These are phyloP conservation scores for Druceiella hillmani DNA, from an alignment of 2,888 invertebrate genomes.

Conservation along the genomic window DNA sequence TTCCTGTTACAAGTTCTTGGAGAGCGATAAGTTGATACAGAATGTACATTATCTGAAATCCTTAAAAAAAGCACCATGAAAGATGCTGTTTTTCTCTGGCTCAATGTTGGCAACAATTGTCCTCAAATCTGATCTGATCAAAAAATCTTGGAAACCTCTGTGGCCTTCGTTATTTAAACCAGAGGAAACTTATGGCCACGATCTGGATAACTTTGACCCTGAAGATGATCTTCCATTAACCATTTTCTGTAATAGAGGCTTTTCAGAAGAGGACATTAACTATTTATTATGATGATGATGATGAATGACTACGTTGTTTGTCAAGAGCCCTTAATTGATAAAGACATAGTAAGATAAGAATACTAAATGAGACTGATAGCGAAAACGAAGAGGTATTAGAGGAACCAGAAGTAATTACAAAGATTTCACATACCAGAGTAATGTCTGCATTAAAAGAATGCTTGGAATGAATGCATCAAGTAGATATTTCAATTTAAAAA, in stretches of 20 bases:
- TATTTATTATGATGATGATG: conserved; percentile 12
- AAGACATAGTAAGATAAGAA: too few species aligned
- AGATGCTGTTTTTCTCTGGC: conserved; percentile 16
- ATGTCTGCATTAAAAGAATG: conserved; percentile 14
- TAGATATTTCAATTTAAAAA: conserved; percentile 14
- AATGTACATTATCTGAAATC: conserved; percentile 5
- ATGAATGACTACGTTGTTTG: conserved; percentile 10
- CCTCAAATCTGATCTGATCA: conserved; percentile 8
- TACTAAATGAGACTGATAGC: too few species aligned
- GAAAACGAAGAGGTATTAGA: too few species aligned
- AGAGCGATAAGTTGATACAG: not conserved
- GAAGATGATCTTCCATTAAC: conserved; percentile 12
- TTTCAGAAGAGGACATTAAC: conserved; percentile 15
- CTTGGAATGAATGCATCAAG: conserved; percentile 13
- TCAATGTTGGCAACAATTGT: conserved; percentile 13
- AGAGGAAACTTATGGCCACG: too few species aligned
- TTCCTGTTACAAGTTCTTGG: conserved; percentile 9
- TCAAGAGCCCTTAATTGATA: not conserved
- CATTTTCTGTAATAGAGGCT: conserved; percentile 11
- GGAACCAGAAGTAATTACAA: too few species aligned
- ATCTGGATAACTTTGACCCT: conserved; percentile 15
- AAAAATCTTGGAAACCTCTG: conserved; percentile 15
- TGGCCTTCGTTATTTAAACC: conserved; percentile 15
- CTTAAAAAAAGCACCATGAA: conserved; percentile 15
- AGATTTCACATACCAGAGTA: conserved; percentile 14